A percentile compares a stretch with the other conserved stretches of the same genome.
These are phyloP conservation scores for Progne subis DNA, from an alignment of 2,113 vertebrate species.

Conservation along the genomic window DNA sequence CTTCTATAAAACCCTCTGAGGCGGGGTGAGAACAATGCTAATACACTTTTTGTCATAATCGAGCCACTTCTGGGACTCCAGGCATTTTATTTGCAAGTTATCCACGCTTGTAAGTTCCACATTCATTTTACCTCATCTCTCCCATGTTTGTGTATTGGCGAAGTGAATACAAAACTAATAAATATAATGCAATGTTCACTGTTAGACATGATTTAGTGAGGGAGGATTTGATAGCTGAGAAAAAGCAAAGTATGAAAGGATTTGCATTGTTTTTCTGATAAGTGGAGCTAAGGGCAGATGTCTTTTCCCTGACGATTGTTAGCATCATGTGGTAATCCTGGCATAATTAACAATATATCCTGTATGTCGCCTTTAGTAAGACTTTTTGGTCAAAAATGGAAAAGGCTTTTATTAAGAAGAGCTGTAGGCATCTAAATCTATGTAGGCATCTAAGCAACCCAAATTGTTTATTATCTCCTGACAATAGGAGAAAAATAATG, in stretches of 20 bases:
- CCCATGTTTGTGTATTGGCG: constrained; percentile 48
- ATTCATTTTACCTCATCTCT: constrained; percentile 56
- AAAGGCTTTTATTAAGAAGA: background rate
- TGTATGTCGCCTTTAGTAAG: background rate
- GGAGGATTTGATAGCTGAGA: constrained; percentile 12
- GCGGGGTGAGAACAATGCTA: constrained; percentile 37
- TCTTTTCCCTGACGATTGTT: background rate
- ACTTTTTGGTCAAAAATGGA: background rate
- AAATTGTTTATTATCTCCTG: background rate
- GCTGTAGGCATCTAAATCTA: background rate
- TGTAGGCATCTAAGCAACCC: background rate
- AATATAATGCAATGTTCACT: constrained; percentile 22
- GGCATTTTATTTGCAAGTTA: background rate
- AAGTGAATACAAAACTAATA: constrained; percentile 55
- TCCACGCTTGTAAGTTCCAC: constrained; percentile 23
- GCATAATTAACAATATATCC: background rate
- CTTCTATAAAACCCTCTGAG: constrained; percentile 37
- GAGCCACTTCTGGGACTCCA: background rate
- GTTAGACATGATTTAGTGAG: constrained; percentile 20
- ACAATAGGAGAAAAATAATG: background rate
- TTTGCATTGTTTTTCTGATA: background rate
- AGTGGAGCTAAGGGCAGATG: constrained; percentile 21
- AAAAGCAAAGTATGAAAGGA: background rate
- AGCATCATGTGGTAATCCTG: background rate
- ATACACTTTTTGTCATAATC: background rate